Conservation (phyloP, 2,888 invertebrate species). For the Osmoderma eremita region DNA sequence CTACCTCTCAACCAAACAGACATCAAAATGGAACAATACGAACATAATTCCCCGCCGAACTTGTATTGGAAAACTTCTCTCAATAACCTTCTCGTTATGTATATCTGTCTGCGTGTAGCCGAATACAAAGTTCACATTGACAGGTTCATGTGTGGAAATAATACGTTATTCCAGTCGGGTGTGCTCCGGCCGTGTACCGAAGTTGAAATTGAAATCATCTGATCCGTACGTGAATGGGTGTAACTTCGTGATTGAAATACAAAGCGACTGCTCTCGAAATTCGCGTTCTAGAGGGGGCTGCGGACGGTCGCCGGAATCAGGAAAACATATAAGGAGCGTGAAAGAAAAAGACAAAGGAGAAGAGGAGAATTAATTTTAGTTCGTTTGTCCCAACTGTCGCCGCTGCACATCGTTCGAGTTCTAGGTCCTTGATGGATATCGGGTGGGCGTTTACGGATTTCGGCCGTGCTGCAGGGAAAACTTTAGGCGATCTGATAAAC, state of each 20-base stretch:
- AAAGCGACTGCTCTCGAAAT: conserved; percentile 35
- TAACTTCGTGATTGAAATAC: conserved; percentile 48
- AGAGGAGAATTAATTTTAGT: conserved; percentile 6
- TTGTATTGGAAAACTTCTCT: conserved; percentile 24
- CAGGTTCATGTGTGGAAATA: conserved; percentile 31
- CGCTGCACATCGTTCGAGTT: conserved; percentile 10
- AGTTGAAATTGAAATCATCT: conserved; percentile 47
- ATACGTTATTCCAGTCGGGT: conserved; percentile 34
- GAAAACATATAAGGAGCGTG: not conserved
- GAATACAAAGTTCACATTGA: conserved; percentile 32
- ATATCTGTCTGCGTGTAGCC: conserved; percentile 9
- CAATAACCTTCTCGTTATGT: conserved; percentile 11
- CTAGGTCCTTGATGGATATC: conserved; percentile 2
- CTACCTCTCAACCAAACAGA: not conserved
- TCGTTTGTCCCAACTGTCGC: conserved; percentile 10
- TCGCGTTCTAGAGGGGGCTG: not conserved
- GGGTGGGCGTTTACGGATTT: not conserved
- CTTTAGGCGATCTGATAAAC: conserved; percentile 24
- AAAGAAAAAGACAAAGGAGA: not conserved
- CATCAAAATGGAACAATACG: not conserved
- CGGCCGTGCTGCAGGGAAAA: not conserved
- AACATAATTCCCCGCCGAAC: conserved; percentile 22
- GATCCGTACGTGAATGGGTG: conserved; percentile 47
- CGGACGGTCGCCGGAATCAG: not conserved
- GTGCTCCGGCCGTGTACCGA: conserved; percentile 39